Percentiles rank a stretch among this genome's conserved stretches.
Evolutionary conservation across 2,113 vertebrate genomes (phyloP).

Genomic region (Daphoenositta chrysoptera): DNA sequence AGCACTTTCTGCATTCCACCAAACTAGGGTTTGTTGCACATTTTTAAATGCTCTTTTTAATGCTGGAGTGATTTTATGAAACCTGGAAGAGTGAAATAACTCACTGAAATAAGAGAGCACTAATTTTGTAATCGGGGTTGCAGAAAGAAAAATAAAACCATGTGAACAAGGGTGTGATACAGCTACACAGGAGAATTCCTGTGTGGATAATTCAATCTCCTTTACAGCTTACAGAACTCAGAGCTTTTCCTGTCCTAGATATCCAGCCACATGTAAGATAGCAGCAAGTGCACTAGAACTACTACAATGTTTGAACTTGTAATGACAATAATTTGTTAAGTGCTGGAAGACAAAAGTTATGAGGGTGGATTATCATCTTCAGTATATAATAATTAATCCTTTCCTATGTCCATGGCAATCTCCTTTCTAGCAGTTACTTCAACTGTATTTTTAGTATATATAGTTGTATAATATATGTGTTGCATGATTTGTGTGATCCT

Average conservation of each 20-base stretch:
- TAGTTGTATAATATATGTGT: background rate
- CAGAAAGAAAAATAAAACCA: background rate
- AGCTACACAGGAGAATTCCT: background rate
- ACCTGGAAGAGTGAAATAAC: background rate
- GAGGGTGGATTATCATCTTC: background rate
- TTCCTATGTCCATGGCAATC: background rate
- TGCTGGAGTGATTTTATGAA: background rate
- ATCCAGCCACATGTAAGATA: constrained; percentile 75
- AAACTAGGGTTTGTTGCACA: background rate
- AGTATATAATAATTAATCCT: background rate
- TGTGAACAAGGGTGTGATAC: background rate
- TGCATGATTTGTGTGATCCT: background rate
- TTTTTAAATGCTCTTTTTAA: background rate
- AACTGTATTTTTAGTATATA: background rate
- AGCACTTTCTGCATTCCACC: background rate
- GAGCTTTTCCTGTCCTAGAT: constrained; percentile 76
- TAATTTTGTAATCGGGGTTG: background rate
- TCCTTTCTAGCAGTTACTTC: background rate
- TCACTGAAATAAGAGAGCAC: background rate
- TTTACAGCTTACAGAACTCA: constrained; percentile 35
- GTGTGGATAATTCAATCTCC: background rate
- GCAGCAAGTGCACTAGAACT: constrained; percentile 67
- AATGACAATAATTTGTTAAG: background rate
- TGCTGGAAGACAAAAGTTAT: background rate
- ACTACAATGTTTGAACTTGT: constrained; percentile 46